A percentile compares a stretch with the other conserved stretches of the same genome.
Evolutionary conservation across 2,888 invertebrate species (phyloP).

Genomic region (Trichacis sp.): DNA sequence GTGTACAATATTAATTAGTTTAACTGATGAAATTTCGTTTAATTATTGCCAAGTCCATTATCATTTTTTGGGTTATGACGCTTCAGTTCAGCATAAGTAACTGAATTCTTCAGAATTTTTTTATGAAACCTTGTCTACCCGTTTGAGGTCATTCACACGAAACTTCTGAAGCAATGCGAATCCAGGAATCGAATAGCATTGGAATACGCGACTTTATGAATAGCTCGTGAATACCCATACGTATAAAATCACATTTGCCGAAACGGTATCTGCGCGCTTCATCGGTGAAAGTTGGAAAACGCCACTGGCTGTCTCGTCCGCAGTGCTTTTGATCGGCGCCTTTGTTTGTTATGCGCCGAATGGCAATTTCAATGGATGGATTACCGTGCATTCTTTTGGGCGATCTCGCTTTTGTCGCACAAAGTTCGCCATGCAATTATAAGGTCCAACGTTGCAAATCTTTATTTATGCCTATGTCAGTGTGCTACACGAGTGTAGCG

Average conservation of each 20-base stretch:
- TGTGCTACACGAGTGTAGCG: no score
- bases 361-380: constrained; percentile 52
- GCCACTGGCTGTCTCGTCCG: constrained; percentile 48
- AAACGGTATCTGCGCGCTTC: constrained; percentile 25
- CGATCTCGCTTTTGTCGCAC: constrained; percentile 33
- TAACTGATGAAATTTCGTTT: no score
- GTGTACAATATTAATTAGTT: no score
- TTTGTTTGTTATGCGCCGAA: constrained; percentile 56
- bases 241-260: constrained; percentile 24
- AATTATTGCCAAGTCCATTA: no score
- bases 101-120: no score
- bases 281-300: constrained; percentile 43
- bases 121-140: no score
- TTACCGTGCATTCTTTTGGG: constrained; percentile 39
- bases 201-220: not conserved
- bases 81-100: no score
- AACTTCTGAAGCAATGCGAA: not conserved
- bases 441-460: constrained; percentile 42
- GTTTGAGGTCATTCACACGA: not conserved
- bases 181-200: not conserved
- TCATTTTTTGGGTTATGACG: no score
- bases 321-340: constrained; percentile 51
- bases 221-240: not conserved
- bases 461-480: constrained; percentile 19
- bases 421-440: constrained; percentile 47